Base-by-base conservation (phyloP, 2,113 vertebrate species). In the Macaca mulatta region DNA sequence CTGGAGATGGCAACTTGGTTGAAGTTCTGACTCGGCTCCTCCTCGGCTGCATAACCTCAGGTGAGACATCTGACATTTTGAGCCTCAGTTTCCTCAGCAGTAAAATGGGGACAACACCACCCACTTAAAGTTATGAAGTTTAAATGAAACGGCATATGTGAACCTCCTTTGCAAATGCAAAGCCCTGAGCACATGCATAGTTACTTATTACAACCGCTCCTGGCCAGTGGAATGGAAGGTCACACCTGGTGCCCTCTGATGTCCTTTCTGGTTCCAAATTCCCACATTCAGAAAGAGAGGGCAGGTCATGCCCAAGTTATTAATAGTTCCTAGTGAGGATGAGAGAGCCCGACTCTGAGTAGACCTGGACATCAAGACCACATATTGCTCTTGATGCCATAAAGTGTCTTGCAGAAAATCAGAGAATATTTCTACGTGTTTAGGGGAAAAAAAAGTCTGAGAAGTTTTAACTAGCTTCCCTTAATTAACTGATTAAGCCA, bases 291-390 rank as follows among this genome's bases (percentile, higher is more conserved):
- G 79, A n/a, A 82, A n/a, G 30, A 20, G 14, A 32, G 8, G 48
- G 43, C 10, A 4, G 6, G 10, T 17, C 0, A 0, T 3, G 8
- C 2, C 0, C 7, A 7, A 2, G 7, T 45, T 18, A 3, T 20
- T 0, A 5, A 38, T 2, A 6, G n/a, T 11, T 22, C 45, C 8
- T 1, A 23, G 11, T 3, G 4, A 1, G 0, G 25, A 5, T 1
- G 48, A 13, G 16, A 3, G 45, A 43, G 80, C 50, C 3, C 2
- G 5, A 18, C 10, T 55, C 32, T 43, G 23, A 5, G 20, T 2
- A 38, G 17, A 14, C 25, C 38, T 1, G 1, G 59, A 32, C 16
- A 0, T 0, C 5, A 8, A 40, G 67, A 1, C 8, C 30, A 16
- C 25, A 3, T 4, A 0, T 10, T 2, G 2, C 17, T 59, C 45